Conservation (phyloP, 2,797 vertebrate species). For the Eurystomus glaucurus region DNA sequence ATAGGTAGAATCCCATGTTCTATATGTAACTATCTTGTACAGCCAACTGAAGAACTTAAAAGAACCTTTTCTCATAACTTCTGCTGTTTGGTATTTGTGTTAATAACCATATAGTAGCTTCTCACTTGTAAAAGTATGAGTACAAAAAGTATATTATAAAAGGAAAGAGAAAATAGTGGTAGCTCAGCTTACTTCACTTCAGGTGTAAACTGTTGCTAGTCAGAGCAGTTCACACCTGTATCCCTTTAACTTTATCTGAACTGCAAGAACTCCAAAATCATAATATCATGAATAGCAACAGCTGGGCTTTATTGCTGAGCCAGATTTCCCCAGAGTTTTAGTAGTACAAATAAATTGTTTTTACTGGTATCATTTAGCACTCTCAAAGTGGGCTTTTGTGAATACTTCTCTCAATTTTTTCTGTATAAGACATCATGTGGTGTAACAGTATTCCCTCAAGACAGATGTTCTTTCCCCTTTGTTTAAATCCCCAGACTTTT, state of each 20-base stretch:
- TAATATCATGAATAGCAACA: slow-evolving; percentile 54
- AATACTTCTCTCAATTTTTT: neutral
- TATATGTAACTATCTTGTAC: neutral
- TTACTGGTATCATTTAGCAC: slow-evolving; percentile 11
- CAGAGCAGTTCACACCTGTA: slow-evolving; percentile 10
- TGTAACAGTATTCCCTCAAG: neutral
- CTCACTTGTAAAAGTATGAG: neutral
- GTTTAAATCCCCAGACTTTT: neutral
- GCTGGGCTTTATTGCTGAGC: slow-evolving; percentile 36
- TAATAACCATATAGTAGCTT: neutral
- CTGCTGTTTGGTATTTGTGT: neutral
- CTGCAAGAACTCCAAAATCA: slow-evolving; percentile 12
- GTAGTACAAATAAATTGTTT: slow-evolving; percentile 62
- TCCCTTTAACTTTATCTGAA: slow-evolving; percentile 40
- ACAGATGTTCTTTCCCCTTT: neutral
- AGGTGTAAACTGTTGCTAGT: slow-evolving; percentile 33
- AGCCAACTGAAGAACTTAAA: neutral
- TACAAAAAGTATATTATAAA: neutral
- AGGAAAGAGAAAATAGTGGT: neutral
- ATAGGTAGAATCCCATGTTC: neutral
- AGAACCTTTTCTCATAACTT: neutral
- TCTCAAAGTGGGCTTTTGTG: slow-evolving; percentile 28
- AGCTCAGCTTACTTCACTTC: neutral
- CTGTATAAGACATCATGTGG: neutral
- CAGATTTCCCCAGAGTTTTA: slow-evolving; percentile 45